phyloP scores from a whole-genome alignment of 2,113 vertebrate genomes.

The Ictidomys tridecemlineatus region DNA sequence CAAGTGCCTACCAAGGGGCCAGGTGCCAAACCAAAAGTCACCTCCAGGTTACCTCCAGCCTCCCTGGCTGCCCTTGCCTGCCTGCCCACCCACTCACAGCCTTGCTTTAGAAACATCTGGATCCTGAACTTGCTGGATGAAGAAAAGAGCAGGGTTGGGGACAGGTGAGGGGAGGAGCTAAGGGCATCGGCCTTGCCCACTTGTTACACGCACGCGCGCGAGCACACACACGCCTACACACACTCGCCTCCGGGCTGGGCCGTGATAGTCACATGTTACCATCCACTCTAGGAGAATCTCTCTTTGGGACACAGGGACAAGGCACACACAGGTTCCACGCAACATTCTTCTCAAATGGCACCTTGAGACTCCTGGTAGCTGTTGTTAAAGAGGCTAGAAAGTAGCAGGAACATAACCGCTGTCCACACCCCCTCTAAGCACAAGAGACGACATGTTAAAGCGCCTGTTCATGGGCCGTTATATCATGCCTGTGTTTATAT shows the following conservation, averaged over 20 bases:
- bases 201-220: rapidly evolving
- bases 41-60: background rate
- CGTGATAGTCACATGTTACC: rapidly evolving
- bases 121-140: rapidly evolving
- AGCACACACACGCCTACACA: background rate
- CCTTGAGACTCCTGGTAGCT: rapidly evolving
- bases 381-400: background rate
- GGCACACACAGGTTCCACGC: rapidly evolving
- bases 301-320: background rate
- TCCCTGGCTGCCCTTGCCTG: background rate
- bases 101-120: no score
- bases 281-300: background rate
- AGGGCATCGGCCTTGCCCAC: background rate
- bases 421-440: background rate
- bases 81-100: background rate
- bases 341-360: background rate
- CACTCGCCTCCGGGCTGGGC: background rate
- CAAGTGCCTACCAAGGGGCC: rapidly evolving
- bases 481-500: background rate
- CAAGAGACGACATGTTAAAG: background rate
- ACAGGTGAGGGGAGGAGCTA: background rate
- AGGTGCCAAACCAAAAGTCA: rapidly evolving
- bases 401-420: rapidly evolving
- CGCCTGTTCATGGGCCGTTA: background rate
- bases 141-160: rapidly evolving